Percentiles rank a stretch among this genome's conserved stretches.
Evolutionary conservation across 2,797 vertebrate species (phyloP).

Genomic region (Lindbergichthys nudifrons): DNA sequence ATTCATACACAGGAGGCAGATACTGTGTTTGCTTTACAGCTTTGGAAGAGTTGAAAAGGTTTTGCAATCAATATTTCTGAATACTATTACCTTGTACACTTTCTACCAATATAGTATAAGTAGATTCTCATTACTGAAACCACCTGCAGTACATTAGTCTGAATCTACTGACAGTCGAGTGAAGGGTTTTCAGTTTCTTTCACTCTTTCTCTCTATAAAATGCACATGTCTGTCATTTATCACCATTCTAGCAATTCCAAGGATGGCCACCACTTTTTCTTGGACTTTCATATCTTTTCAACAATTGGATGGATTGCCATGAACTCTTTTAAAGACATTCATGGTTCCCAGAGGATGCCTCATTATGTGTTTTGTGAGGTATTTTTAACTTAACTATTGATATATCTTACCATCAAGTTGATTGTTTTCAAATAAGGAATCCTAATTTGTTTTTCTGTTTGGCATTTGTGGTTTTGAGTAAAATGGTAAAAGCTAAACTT

Average conservation of each 20-base stretch:
- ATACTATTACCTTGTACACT: background rate
- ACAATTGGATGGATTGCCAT: background rate
- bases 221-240: background rate
- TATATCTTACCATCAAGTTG: background rate
- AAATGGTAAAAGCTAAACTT: background rate
- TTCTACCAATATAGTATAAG: conserved; percentile 30
- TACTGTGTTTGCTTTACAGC: conserved; percentile 32
- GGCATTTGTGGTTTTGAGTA: no score
- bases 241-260: background rate
- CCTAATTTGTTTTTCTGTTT: no score
- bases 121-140: conserved; percentile 44
- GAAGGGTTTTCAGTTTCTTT: no score
- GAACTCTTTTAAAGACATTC: no score
- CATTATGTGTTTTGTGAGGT: no score
- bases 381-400: no score
- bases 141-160: conserved; percentile 5
- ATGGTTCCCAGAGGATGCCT: no score
- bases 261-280: background rate
- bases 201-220: no score
- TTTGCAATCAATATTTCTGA: conserved; percentile 13
- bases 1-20: conserved; percentile 10
- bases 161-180: no score
- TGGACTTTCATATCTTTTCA: background rate
- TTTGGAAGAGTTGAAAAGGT: conserved; percentile 36
- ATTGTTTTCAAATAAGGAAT: background rate